Percentiles rank a stretch among this genome's conserved stretches.
These are phyloP conservation scores for Onthophagus sagittarius DNA, from an alignment of 2,888 invertebrate species.

Conservation along the genomic window DNA sequence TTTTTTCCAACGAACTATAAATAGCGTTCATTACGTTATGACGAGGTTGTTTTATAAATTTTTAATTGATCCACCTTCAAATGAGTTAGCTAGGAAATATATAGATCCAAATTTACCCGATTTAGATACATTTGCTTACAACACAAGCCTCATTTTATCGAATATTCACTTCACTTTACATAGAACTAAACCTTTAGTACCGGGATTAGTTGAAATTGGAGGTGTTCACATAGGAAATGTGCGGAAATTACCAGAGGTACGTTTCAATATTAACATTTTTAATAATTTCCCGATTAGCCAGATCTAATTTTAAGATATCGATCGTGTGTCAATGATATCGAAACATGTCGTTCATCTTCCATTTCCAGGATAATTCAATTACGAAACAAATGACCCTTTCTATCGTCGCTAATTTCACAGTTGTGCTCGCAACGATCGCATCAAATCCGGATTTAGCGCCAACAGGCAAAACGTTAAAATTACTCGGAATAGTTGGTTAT, in stretches of 20 bases:
- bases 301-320: background rate
- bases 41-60: constrained; percentile 29
- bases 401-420: background rate
- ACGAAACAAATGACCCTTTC: background rate
- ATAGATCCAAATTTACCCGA: constrained; percentile 36
- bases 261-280: background rate
- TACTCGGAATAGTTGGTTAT: background rate
- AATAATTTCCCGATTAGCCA: background rate
- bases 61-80: constrained; percentile 27
- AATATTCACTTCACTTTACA: constrained; percentile 51
- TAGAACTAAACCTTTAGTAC: constrained; percentile 48
- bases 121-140: constrained; percentile 46
- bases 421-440: background rate
- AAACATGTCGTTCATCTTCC: background rate
- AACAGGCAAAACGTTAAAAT: background rate
- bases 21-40: constrained; percentile 23
- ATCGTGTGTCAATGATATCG: background rate
- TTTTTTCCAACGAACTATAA: constrained; percentile 29
- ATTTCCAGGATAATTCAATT: background rate
- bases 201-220: constrained; percentile 53
- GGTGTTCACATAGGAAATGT: constrained; percentile 51
- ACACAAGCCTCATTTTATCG: constrained; percentile 49
- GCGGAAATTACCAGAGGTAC: constrained; percentile 27
- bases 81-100: constrained; percentile 25
- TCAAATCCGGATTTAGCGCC: background rate